Percentiles rank a stretch among this genome's conserved stretches.
Evolutionary conservation across 1,140 invertebrate species (phyloP).

Genomic region (Spodoptera litura): DNA sequence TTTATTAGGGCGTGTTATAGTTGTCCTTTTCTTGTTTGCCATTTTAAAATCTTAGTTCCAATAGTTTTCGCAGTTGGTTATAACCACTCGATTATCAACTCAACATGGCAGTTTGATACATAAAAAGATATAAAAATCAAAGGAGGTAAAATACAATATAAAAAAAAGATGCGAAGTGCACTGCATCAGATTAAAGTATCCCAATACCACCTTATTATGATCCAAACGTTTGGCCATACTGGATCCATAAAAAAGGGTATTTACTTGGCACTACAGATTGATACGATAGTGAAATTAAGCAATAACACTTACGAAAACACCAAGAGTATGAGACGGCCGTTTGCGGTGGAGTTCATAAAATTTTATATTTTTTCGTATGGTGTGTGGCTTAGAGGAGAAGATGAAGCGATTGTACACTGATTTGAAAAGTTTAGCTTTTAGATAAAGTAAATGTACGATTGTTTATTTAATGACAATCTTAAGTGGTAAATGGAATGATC

Average conservation of each 20-base stretch:
- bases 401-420: constrained; percentile 38
- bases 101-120: too few relatives aligned
- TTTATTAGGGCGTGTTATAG: too few relatives aligned
- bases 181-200: not conserved
- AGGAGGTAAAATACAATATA: not conserved
- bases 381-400: constrained; percentile 45
- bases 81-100: too few relatives aligned
- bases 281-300: constrained; percentile 80
- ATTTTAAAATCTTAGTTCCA: too few relatives aligned
- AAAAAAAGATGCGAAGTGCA: not conserved
- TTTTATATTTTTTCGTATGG: constrained; percentile 76
- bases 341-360: constrained; percentile 75
- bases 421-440: too few relatives aligned
- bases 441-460: too few relatives aligned
- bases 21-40: too few relatives aligned
- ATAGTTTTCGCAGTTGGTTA: too few relatives aligned
- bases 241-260: constrained; percentile 60
- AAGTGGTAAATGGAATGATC: too few relatives aligned
- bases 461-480: too few relatives aligned
- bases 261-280: constrained; percentile 59
- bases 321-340: constrained; percentile 61
- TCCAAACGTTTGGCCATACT: constrained; percentile 41
- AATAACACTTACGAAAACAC: constrained; percentile 79
- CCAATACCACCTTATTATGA: constrained; percentile 2
- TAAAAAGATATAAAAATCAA: not conserved